A percentile compares a stretch with the other conserved stretches of the same genome.
Evolutionary conservation across 2,888 invertebrate species (phyloP).

Genomic region (Eupithecia subfuscata): DNA sequence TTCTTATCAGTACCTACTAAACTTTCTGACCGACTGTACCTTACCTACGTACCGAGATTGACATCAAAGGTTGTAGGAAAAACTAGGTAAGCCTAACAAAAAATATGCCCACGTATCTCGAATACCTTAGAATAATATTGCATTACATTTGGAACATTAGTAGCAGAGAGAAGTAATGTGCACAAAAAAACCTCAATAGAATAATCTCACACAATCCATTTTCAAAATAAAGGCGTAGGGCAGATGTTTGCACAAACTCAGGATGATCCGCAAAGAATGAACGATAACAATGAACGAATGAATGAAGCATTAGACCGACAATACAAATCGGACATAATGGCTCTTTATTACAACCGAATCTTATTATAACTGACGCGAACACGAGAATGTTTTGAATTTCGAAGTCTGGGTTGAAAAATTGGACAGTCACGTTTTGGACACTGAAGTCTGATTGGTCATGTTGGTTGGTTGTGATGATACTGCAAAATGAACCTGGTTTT

Average conservation of each 20-base stretch:
- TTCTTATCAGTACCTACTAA: neutral
- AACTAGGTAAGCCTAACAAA: neutral
- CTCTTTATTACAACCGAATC: slow-evolving; percentile 63
- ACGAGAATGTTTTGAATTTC: slow-evolving; percentile 43
- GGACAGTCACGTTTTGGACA: slow-evolving; percentile 18
- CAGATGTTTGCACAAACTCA: slow-evolving; percentile 72
- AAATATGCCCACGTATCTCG: neutral
- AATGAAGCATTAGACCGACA: slow-evolving; percentile 60
- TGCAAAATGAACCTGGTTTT: slow-evolving; percentile 4
- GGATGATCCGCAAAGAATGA: slow-evolving; percentile 50
- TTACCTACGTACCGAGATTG: neutral
- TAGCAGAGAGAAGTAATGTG: slow-evolving; percentile 41
- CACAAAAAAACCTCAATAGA: slow-evolving; percentile 35
- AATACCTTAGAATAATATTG: slow-evolving; percentile 15
- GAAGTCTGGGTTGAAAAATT: slow-evolving; percentile 29
- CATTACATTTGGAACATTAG: slow-evolving; percentile 12
- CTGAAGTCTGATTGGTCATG: slow-evolving; percentile 3
- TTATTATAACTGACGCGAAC: slow-evolving; percentile 71
- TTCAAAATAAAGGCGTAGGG: slow-evolving; percentile 52
- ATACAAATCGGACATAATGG: slow-evolving; percentile 65
- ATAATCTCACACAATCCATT: slow-evolving; percentile 30
- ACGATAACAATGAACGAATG: slow-evolving; percentile 58
- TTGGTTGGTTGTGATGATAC: neutral
- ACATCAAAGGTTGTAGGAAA: neutral
- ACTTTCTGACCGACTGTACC: neutral